These are phyloP conservation scores for Notodonta dromedarius DNA, from an alignment of 2,888 invertebrate genomes.

Conservation along the genomic window DNA sequence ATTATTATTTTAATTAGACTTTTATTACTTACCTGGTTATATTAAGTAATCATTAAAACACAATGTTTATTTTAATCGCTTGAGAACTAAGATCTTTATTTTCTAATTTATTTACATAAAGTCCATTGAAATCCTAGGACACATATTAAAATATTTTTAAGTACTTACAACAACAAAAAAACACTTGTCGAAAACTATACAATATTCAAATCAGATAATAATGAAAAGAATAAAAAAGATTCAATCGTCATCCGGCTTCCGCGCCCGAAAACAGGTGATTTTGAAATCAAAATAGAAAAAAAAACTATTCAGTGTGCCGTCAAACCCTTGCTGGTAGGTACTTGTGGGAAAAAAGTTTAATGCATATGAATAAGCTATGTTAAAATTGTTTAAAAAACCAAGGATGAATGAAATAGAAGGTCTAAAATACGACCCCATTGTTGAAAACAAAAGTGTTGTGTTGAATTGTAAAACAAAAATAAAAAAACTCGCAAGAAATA, in stretches of 20 bases:
- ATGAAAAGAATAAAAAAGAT: constrained; percentile 43
- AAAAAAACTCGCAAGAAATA: constrained; percentile 8
- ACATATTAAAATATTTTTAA: background rate
- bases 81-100: no score
- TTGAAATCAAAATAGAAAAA: constrained; percentile 49
- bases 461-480: no score
- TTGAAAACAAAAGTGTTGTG: constrained; percentile 31
- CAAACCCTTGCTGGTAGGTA: constrained; percentile 58
- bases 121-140: no score
- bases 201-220: constrained; percentile 36
- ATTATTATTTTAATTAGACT: no score
- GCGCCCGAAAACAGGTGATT: constrained; percentile 72
- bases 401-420: constrained; percentile 61
- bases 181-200: constrained; percentile 41
- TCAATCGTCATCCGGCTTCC: constrained; percentile 71
- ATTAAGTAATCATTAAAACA: no score
- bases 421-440: constrained; percentile 37
- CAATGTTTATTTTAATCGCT: no score
- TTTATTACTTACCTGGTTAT: no score
- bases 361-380: constrained; percentile 42
- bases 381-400: constrained; percentile 29
- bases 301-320: constrained; percentile 60
- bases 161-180: background rate
- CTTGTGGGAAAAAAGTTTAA: constrained; percentile 44
- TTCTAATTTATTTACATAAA: no score